Base-by-base conservation (phyloP, 1,140 invertebrate species). In the Euura lappo region DNA sequence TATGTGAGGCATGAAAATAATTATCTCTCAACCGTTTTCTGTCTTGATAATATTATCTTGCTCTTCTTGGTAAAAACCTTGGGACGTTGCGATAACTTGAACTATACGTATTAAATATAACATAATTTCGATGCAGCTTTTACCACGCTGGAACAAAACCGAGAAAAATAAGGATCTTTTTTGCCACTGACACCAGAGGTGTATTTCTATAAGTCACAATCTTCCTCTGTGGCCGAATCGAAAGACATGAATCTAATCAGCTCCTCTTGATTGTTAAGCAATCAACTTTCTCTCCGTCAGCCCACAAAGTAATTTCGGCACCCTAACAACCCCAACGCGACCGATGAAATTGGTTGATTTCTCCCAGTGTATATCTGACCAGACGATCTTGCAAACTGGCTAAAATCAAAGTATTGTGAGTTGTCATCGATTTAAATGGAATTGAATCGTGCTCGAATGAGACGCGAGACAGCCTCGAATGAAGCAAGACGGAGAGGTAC, bases 261-360 rank as follows among this genome's bases (percentile, higher is more conserved):
- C 51, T 60, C 51, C 3, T 60, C 51, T 60, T 60, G 51, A 60
- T 60, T 60, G 51, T 60, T 60, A 60, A 60, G 51, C 51, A 60
- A 60, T 60, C 51, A 60, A 60, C 51, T 60, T 60, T 60, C 51
- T 60, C 51, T 60, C 13, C 51, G 51, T 60, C 51, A 60, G 51
- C 51, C 51, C 51, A 11, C 51, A 8, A 8, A 60, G 51, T 60
- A 60, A 60, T 60, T 60, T 60, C 51, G 51, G 51, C 51, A 60
- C 51, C 51, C 51, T n/a, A 8, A n/a, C 51, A n/a, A 5, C 6
- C 2, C 51, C 13, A 60, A 60, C 51, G 13, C 51, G 51, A 60
- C 8, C 28, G 51, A 60, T 60, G 51, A 60, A 60, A 60, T 60
- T 60, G 51, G 8, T 60, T n/a, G 51, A 60, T 60, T 60, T 5